Evolutionary conservation across 2,113 vertebrate species (phyloP).

Genomic region (Aythya baeri): DNA sequence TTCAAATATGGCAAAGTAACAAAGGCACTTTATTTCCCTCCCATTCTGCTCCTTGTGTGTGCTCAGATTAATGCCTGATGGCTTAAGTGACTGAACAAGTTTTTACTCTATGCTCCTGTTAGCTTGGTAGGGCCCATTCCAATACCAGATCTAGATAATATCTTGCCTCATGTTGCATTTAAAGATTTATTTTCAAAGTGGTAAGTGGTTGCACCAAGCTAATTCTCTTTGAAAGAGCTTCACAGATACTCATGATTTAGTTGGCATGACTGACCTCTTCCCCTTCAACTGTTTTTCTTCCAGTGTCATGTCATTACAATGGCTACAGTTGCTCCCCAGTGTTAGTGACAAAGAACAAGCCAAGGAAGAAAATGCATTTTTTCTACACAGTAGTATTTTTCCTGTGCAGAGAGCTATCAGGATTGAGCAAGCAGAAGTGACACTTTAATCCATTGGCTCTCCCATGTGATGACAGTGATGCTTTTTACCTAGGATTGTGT

Average conservation of each 20-base stretch:
- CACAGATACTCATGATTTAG: neutral
- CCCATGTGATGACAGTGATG: no score
- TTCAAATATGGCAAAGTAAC: neutral
- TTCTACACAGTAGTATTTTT: neutral
- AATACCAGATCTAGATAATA: neutral
- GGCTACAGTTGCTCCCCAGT: neutral
- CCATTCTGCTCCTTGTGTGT: neutral
- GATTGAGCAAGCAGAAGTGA: neutral
- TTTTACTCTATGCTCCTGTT: neutral
- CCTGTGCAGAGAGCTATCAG: neutral
- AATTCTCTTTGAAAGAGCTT: neutral
- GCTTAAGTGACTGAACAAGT: neutral
- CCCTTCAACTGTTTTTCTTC: accelerated
- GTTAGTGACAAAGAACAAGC: neutral
- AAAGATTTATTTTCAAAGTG: neutral
- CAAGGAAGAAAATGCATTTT: neutral
- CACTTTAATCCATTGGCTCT: neutral
- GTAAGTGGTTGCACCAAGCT: neutral
- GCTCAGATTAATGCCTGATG: neutral
- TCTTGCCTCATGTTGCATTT: neutral
- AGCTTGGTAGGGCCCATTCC: neutral
- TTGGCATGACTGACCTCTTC: neutral
- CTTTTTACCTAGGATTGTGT: neutral
- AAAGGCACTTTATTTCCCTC: neutral
- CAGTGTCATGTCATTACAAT: neutral